Evolutionary conservation across 2,113 vertebrate species (phyloP).

Genomic region (Neopipo cinnamomea): DNA sequence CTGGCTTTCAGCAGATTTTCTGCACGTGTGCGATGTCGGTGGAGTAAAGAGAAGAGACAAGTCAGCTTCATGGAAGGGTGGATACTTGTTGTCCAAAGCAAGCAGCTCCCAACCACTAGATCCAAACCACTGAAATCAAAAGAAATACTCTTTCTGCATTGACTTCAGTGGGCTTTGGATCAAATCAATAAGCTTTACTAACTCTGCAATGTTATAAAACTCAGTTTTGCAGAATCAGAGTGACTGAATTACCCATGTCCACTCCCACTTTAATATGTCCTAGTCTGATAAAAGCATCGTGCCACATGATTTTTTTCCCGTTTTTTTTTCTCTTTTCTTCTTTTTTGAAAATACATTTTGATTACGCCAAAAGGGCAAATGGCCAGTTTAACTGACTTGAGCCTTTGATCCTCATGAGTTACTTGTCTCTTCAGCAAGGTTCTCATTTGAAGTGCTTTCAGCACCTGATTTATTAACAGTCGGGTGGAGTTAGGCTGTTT

Average conservation of each 20-base stretch:
- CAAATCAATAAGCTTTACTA: not conserved
- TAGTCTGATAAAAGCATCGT: not conserved
- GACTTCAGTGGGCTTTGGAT: not conserved
- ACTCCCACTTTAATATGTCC: not conserved
- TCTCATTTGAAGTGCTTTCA: constrained; percentile 57
- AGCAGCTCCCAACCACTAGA: not conserved
- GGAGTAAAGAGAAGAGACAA: not conserved
- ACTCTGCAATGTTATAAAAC: not conserved
- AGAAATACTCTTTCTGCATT: not conserved
- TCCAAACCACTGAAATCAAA: not conserved
- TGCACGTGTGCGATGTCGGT: not conserved
- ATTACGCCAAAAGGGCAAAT: constrained; percentile 14
- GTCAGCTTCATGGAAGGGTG: not conserved
- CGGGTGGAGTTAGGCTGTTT: constrained; percentile 7
- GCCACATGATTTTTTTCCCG: not conserved
- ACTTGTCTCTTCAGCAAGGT: constrained; percentile 23
- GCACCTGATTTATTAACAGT: constrained; percentile 68
- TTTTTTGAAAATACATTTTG: not conserved
- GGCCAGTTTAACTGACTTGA: not conserved
- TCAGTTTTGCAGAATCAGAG: not conserved
- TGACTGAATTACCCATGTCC: not conserved
- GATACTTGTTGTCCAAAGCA: not conserved
- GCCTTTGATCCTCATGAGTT: constrained; percentile 30
- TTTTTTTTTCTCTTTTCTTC: not conserved
- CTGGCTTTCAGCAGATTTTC: not conserved